Evolutionary conservation across 2,797 vertebrate genomes (phyloP), one percentile per base, ranked within the genome.

Genomic region (Geotrypetes seraphini): DNA sequence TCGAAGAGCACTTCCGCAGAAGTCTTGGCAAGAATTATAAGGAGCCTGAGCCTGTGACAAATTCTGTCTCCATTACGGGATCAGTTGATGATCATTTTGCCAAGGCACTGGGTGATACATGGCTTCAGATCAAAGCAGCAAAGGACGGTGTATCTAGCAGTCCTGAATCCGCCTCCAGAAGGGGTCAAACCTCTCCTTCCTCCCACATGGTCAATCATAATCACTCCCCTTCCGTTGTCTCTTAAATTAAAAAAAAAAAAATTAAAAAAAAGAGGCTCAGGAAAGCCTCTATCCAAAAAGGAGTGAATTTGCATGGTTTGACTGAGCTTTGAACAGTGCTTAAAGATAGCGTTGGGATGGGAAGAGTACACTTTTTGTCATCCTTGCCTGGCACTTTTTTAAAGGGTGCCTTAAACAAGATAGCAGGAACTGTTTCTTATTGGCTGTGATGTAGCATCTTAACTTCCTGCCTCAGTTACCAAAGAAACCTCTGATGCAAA

Each of bases 1-100:
- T 98, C 25, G 95, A 98, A 43, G 95, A 98, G 63, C 95, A 98
- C 57, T 98, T 97, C 83, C 95, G 95, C 41, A 79, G 94, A 52
- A 97, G 94, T 70, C 85, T 98, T 5, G 95, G 95, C 53, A 97
- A 95, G 79, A 97, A 97, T 61, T 97, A 97, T 84, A 96, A 94
- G 74, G 91, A 98, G 62, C 87, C 92, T 0, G 95, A 97, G 69
- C 89, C 93, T 0, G 81, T 82, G 7, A 79, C 91, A 47, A 98
- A 92, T 84, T 97, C 91, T 0, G 94, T 98, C 73, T 98, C 95
- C 74, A 97, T 97, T 83, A 97, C 95, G 0, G 93, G 92, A 40
- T 96, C 95, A 0, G 95, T 98, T 37, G 95, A 97, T 4, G 95
- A 98, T 84, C 95, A 98, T 81, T 98, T 98, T 16, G 88, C 94